These are phyloP conservation scores for Sorex maritimensis DNA, from an alignment of 2,797 vertebrate species.

Conservation along the genomic window DNA sequence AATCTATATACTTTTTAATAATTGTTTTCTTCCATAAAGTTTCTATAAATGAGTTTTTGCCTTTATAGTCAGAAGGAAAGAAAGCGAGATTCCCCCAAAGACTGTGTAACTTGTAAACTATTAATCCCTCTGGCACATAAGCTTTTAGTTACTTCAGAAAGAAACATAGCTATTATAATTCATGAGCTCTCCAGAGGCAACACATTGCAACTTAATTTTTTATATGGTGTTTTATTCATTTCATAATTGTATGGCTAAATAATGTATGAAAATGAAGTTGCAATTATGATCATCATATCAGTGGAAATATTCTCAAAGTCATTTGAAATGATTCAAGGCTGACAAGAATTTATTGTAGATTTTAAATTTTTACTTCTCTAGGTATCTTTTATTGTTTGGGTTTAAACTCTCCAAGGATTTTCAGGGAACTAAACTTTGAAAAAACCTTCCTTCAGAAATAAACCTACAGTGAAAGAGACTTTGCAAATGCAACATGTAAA, in stretches of 20 bases:
- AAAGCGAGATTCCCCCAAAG: slow-evolving; percentile 4
- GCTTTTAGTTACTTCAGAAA: slow-evolving; percentile 70
- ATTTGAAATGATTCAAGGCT: slow-evolving; percentile 61
- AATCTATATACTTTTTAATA: slow-evolving; percentile 28
- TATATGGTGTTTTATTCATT: slow-evolving; percentile 62
- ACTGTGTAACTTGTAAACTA: slow-evolving; percentile 45
- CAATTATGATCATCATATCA: slow-evolving; percentile 47
- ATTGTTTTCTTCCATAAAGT: background rate
- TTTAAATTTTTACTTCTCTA: slow-evolving; percentile 48
- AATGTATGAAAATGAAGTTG: slow-evolving; percentile 74
- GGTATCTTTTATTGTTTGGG: slow-evolving; percentile 49
- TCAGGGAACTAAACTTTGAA: slow-evolving; percentile 8
- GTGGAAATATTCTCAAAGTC: slow-evolving; percentile 65
- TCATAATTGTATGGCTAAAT: slow-evolving; percentile 75
- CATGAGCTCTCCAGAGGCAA: slow-evolving; percentile 60
- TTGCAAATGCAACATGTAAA: background rate
- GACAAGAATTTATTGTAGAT: slow-evolving; percentile 57
- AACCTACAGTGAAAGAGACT: background rate
- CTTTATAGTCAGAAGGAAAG: slow-evolving; percentile 46
- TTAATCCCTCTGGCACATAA: slow-evolving; percentile 44
- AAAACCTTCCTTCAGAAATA: background rate
- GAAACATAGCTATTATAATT: slow-evolving; percentile 62
- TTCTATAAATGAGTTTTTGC: slow-evolving; percentile 46
- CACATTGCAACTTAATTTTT: slow-evolving; percentile 73
- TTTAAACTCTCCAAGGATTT: slow-evolving; percentile 64